Conservation (phyloP, 2,113 vertebrate species). For the Varanus komodoensis region DNA sequence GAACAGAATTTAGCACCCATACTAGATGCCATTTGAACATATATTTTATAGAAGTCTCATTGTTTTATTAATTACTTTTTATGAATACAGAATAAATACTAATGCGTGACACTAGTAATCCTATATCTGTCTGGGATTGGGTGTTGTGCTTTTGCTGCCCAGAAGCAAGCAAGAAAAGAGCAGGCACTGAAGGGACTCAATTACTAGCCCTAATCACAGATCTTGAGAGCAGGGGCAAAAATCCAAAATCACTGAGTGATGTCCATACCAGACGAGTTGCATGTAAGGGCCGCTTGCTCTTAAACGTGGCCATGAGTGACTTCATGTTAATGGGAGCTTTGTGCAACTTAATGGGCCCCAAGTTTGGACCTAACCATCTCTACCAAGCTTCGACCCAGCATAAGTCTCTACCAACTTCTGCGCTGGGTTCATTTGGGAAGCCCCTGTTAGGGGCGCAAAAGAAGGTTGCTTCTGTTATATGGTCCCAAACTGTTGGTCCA, state of each 20-base stretch:
- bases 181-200: neutral
- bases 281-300: neutral
- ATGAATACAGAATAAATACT: no score
- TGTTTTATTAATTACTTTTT: no score
- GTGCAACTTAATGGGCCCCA: neutral
- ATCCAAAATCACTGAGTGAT: constrained; percentile 18
- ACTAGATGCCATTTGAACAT: no score
- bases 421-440: neutral
- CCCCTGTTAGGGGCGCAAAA: constrained; percentile 27
- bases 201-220: neutral
- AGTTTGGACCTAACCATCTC: no score
- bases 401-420: neutral
- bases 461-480: constrained; percentile 66
- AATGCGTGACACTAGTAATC: no score
- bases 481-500: constrained; percentile 70
- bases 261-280: neutral
- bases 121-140: no score
- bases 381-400: no score
- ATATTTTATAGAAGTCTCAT: neutral
- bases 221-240: neutral
- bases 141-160: no score
- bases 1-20: neutral
- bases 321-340: neutral
- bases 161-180: neutral
- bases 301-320: neutral